A percentile compares a stretch with the other conserved stretches of the same genome.
Conservation (phyloP, 2,888 invertebrate species). For the Margaritifera margaritifera region DNA sequence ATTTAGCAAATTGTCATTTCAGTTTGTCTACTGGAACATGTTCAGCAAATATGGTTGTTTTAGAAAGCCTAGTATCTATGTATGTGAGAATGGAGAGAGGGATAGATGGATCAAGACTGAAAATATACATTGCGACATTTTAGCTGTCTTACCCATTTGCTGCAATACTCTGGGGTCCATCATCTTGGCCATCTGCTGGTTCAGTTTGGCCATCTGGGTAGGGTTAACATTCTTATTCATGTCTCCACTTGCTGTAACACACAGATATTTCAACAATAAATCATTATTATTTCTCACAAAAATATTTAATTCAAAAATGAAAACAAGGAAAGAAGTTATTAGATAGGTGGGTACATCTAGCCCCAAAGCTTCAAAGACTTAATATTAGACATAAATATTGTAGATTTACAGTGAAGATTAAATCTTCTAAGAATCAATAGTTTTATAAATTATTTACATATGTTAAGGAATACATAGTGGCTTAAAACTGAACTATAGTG, state of each 20-base stretch:
- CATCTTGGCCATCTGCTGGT: conserved; percentile 99
- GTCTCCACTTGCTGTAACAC: conserved; percentile 83
- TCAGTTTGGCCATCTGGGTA: conserved; percentile 97
- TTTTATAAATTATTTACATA: no score
- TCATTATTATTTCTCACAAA: background rate
- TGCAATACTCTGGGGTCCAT: conserved; percentile 99
- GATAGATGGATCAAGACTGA: background rate
- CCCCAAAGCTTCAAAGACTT: no score
- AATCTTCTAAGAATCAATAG: no score
- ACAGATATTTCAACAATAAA: background rate
- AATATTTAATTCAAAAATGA: background rate
- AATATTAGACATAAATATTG: no score
- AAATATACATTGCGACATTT: no score
- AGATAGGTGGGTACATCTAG: no score
- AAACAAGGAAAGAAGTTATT: background rate
- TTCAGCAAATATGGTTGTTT: no score
- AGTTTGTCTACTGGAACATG: no score
- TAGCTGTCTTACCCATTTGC: conserved; percentile 82
- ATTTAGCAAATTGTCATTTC: no score
- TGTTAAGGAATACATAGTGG: no score
- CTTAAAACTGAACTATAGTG: no score
- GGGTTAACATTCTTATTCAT: conserved; percentile 99
- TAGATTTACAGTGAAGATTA: no score
- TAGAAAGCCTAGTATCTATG: background rate
- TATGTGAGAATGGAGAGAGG: background rate